Conservation (phyloP, 2,113 vertebrate genomes). For the Oreochromis spilurus region DNA sequence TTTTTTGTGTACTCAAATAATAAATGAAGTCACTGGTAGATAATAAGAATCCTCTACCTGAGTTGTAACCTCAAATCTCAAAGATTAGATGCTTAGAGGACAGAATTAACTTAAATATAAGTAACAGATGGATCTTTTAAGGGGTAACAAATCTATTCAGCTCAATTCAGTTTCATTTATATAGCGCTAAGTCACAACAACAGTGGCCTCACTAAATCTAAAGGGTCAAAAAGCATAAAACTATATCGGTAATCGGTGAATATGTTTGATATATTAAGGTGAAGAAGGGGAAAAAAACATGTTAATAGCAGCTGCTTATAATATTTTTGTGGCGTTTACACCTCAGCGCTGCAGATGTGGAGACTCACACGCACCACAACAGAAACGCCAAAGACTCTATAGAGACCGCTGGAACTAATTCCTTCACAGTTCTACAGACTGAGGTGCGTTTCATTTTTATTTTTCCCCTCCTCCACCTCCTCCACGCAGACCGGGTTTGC, state of each 20-base stretch:
- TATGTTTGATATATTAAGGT: background rate
- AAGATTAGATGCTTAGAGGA: background rate
- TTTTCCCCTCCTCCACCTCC: background rate
- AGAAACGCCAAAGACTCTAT: background rate
- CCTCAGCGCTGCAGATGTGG: conserved; percentile 43
- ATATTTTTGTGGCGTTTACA: background rate
- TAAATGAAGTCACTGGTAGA: background rate
- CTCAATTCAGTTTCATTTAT: background rate
- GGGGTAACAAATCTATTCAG: background rate
- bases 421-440: conserved; percentile 7
- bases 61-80: background rate
- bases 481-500: background rate
- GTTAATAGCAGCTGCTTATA: background rate
- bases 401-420: conserved; percentile 47
- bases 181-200: background rate
- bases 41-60: background rate
- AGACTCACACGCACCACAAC: background rate
- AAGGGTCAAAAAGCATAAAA: background rate
- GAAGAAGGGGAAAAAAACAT: background rate
- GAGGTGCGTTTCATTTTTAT: background rate
- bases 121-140: background rate
- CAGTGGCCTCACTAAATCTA: background rate
- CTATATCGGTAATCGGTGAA: background rate
- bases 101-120: background rate
- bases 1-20: background rate